These are phyloP conservation scores for Mimumesa dahlbomi DNA, from an alignment of 2,888 invertebrate species.

Conservation along the genomic window DNA sequence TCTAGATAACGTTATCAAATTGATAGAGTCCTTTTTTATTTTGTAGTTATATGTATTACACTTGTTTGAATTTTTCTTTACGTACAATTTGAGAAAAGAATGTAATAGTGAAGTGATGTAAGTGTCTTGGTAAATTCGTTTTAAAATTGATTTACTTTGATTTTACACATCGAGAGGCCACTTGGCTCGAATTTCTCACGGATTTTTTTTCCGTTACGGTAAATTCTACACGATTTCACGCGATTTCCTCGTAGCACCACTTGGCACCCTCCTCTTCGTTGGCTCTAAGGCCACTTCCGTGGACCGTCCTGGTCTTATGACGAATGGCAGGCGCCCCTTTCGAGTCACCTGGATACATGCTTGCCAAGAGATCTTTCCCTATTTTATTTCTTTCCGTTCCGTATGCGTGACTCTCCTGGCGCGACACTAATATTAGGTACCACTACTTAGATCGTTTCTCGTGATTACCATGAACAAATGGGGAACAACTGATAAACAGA, in stretches of 20 bases:
- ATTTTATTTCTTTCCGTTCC: background rate
- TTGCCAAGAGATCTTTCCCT: constrained; percentile 18
- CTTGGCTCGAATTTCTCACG: background rate
- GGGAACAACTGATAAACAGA: too few relatives aligned
- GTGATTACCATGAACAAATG: too few relatives aligned
- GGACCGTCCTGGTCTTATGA: constrained; percentile 60
- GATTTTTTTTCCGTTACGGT: background rate
- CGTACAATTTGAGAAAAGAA: too few relatives aligned
- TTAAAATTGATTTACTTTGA: too few relatives aligned
- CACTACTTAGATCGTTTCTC: too few relatives aligned
- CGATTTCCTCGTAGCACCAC: constrained; percentile 5
- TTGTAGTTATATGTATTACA: too few relatives aligned
- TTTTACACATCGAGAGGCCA: too few relatives aligned
- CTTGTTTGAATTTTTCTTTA: too few relatives aligned
- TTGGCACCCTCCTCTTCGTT: constrained; percentile 44
- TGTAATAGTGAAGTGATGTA: too few relatives aligned
- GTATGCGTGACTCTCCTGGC: background rate
- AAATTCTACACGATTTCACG: background rate
- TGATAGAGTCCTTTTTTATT: too few relatives aligned
- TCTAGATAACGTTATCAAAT: too few relatives aligned
- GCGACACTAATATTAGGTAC: constrained; percentile 9
- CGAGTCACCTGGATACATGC: constrained; percentile 26
- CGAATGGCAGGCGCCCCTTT: constrained; percentile 56
- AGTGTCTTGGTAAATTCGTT: too few relatives aligned
- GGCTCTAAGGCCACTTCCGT: constrained; percentile 62